These are phyloP conservation scores for Maniola jurtina DNA, from an alignment of 1,140 invertebrate genomes.

Conservation along the genomic window DNA sequence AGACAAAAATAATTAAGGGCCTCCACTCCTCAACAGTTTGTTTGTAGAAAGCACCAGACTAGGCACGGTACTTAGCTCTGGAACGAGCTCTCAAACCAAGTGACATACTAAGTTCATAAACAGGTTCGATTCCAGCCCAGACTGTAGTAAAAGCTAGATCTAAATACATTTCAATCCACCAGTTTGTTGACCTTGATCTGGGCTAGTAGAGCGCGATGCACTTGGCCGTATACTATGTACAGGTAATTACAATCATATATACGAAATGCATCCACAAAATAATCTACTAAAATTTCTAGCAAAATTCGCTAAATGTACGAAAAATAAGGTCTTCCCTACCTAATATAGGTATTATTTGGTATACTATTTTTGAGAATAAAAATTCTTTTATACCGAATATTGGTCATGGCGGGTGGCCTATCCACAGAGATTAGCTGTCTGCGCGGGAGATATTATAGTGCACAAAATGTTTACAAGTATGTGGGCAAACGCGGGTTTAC, in stretches of 20 bases:
- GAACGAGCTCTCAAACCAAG: neutral
- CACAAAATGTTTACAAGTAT: too few relatives aligned
- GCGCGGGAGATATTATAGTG: too few relatives aligned
- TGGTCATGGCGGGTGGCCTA: too few relatives aligned
- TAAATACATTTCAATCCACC: slow-evolving; percentile 16
- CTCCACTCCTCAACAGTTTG: neutral
- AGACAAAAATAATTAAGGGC: too few relatives aligned
- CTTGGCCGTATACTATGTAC: slow-evolving; percentile 31
- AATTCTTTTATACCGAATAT: too few relatives aligned
- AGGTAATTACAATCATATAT: slow-evolving; percentile 5
- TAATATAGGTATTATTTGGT: too few relatives aligned
- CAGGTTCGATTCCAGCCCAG: neutral
- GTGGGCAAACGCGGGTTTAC: too few relatives aligned
- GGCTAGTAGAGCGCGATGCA: slow-evolving; percentile 48
- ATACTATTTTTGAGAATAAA: too few relatives aligned
- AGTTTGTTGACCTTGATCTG: slow-evolving; percentile 50
- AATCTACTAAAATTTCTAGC: neutral
- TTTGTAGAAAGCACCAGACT: neutral
- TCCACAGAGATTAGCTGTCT: too few relatives aligned
- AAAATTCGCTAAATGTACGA: too few relatives aligned
- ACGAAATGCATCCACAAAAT: neutral
- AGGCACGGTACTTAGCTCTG: neutral
- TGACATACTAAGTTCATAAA: slow-evolving; percentile 1
- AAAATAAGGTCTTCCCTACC: too few relatives aligned
- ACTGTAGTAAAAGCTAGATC: slow-evolving; percentile 20